Evolutionary conservation across 2,113 vertebrate genomes (phyloP).

Genomic region (Xyrauchen texanus): DNA sequence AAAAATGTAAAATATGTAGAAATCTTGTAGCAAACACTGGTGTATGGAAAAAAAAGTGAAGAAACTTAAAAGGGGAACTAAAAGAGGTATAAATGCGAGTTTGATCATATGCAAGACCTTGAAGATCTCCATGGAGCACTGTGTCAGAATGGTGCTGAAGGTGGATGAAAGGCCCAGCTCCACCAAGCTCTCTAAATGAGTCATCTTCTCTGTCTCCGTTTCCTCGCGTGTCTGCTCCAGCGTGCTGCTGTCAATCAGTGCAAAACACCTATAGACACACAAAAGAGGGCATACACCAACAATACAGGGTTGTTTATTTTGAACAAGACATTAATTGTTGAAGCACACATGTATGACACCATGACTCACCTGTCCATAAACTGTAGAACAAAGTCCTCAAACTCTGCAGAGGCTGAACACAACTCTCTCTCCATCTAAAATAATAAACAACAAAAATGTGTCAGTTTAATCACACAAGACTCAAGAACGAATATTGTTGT

Average conservation of each 20-base stretch:
- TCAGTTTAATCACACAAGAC: background rate
- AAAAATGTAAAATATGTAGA: no score
- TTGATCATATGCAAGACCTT: constrained; percentile 72
- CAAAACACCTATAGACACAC: constrained; percentile 85
- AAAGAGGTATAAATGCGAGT: background rate
- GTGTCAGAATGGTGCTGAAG: constrained; percentile 97
- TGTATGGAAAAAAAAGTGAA: background rate
- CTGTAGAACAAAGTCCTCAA: constrained; percentile 97
- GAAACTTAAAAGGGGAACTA: background rate
- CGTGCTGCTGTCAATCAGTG: constrained; percentile 97
- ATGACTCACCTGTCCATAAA: constrained; percentile 92
- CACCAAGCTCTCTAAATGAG: constrained; percentile 94
- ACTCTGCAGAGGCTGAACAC: constrained; percentile 96
- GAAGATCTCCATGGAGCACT: constrained; percentile 96
- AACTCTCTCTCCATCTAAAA: constrained; percentile 91
- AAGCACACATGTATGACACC: background rate
- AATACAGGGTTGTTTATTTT: background rate
- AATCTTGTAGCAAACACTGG: no score
- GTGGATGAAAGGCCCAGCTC: constrained; percentile 96
- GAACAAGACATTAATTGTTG: background rate
- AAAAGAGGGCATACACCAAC: constrained; percentile 1
- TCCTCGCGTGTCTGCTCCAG: constrained; percentile 96
- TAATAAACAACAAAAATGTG: background rate
- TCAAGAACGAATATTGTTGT: background rate
- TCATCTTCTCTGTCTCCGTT: constrained; percentile 99